phyloP scores from a whole-genome alignment of 2,797 vertebrate genomes.

The Halcyon smyrnensis region DNA sequence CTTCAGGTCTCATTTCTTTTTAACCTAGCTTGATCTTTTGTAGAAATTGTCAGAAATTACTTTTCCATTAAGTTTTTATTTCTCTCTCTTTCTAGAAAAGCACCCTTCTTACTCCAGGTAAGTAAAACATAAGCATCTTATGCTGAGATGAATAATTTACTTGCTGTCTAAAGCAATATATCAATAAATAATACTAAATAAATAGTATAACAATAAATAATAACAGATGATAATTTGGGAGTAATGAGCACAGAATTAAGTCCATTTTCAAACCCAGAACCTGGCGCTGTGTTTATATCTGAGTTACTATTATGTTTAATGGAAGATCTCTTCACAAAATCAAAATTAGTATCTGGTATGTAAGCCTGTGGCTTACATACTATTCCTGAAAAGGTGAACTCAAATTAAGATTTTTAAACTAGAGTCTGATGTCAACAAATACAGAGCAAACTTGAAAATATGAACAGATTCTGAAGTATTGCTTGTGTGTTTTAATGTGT shows the following conservation, averaged over 20 bases:
- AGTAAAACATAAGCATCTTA: background rate
- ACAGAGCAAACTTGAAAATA: background rate
- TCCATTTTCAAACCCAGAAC: background rate
- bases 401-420: background rate
- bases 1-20: background rate
- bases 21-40: background rate
- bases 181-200: background rate
- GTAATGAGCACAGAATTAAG: background rate
- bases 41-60: background rate
- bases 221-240: background rate
- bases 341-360: background rate
- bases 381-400: background rate
- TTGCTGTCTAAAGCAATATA: background rate
- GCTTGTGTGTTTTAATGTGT: background rate
- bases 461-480: background rate
- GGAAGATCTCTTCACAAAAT: background rate
- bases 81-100: constrained; percentile 84
- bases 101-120: constrained; percentile 90
- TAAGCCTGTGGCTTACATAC: background rate
- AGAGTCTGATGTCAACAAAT: background rate
- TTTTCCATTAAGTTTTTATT: background rate
- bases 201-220: background rate
- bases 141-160: background rate
- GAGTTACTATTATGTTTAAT: background rate
- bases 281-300: background rate